Conservation (phyloP, 2,888 invertebrate species). For the Fragum sueziense region DNA sequence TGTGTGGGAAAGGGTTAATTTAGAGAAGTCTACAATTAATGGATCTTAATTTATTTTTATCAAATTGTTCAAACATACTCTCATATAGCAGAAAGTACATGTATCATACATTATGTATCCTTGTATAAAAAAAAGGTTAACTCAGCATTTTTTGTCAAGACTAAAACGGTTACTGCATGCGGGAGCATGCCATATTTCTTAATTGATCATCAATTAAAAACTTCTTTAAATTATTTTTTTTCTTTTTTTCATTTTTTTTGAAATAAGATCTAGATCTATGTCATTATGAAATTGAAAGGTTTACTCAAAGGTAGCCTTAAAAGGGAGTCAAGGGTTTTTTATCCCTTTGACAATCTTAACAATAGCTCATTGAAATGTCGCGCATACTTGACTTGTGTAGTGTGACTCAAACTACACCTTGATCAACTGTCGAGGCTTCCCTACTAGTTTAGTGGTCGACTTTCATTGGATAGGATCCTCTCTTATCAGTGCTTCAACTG, state of each 20-base stretch:
- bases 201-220: not conserved
- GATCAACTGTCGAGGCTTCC: slow-evolving; percentile 18
- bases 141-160: no score
- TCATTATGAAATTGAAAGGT: not conserved
- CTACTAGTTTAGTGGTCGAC: slow-evolving; percentile 8
- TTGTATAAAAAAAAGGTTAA: no score
- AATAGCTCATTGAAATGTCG: slow-evolving; percentile 41
- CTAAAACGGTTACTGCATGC: no score
- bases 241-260: not conserved
- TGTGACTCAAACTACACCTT: slow-evolving; percentile 38
- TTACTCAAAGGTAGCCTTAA: no score
- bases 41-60: no score
- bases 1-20: not conserved
- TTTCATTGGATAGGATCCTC: slow-evolving; percentile 4
- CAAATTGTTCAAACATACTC: no score
- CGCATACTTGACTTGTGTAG: slow-evolving; percentile 36
- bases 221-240: not conserved
- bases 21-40: no score
- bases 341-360: slow-evolving; percentile 35
- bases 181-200: no score
- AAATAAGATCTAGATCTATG: not conserved
- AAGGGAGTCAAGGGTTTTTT: slow-evolving; percentile 2
- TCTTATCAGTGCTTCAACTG: slow-evolving; percentile 21
- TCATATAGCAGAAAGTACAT: no score
- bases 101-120: no score